These are phyloP conservation scores for Chaetodon trifasciatus DNA, from an alignment of 2,797 vertebrate species.

Conservation along the genomic window DNA sequence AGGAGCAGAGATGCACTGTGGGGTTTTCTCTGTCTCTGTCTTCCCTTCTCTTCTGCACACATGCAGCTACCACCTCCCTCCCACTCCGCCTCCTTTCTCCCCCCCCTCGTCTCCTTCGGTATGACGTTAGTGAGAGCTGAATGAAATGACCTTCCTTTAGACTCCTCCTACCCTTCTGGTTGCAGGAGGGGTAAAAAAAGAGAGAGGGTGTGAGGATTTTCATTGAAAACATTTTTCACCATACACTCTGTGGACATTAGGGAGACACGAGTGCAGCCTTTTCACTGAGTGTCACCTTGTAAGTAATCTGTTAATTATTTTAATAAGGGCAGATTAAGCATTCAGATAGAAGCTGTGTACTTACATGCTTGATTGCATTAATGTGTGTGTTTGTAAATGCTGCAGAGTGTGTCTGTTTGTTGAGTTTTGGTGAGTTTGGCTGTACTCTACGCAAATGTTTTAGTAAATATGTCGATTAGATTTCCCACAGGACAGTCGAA, in stretches of 20 bases:
- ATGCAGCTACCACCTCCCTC: conserved; percentile 38
- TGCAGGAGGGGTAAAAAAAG: conserved; percentile 49
- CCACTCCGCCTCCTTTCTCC: conserved; percentile 46
- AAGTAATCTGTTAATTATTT: conserved; percentile 70
- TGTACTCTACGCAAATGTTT: neutral
- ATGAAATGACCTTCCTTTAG: conserved; percentile 81
- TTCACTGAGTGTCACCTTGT: conserved; percentile 71
- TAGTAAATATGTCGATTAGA: neutral
- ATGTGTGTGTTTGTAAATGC: conserved; percentile 31
- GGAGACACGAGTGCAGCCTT: conserved; percentile 56
- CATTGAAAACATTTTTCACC: conserved; percentile 68
- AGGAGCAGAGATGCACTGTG: neutral
- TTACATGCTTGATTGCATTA: conserved; percentile 15
- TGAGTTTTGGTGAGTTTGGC: conserved; percentile 49
- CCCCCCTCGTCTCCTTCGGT: conserved; percentile 64
- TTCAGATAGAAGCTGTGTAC: conserved; percentile 1
- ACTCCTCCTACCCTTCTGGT: conserved; percentile 73
- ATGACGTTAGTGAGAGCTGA: conserved; percentile 78
- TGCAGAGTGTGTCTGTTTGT: conserved; percentile 22
- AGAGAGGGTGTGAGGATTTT: conserved; percentile 65
- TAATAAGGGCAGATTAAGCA: conserved; percentile 11
- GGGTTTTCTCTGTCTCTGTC: neutral
- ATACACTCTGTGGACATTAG: conserved; percentile 65
- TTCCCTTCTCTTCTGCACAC: conserved; percentile 5
- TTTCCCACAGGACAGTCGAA: neutral